A percentile compares a stretch with the other conserved stretches of the same genome.
Evolutionary conservation across 2,888 invertebrate species (phyloP).

Genomic region (Arrhopalites spinosus): DNA sequence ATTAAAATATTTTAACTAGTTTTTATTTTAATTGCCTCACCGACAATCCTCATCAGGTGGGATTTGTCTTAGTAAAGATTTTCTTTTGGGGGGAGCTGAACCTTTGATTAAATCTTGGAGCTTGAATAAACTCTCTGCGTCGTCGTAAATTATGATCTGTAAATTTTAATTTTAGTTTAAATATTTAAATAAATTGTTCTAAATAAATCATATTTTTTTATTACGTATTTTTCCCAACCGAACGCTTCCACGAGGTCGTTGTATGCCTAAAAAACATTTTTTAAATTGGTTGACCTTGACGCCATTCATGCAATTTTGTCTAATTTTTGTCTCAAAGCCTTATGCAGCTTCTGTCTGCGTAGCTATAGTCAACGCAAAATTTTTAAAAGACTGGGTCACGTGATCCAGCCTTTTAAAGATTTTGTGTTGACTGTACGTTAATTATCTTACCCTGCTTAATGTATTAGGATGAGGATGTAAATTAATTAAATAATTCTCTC

Average conservation of each 20-base stretch:
- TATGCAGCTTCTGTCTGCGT: too few relatives aligned
- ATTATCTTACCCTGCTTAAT: conserved; percentile 72
- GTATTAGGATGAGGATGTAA: conserved; percentile 89
- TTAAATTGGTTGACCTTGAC: background rate
- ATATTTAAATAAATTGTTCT: too few relatives aligned
- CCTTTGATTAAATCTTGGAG: conserved; percentile 86
- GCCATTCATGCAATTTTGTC: too few relatives aligned
- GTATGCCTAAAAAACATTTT: conserved; percentile 71
- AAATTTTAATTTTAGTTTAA: too few relatives aligned
- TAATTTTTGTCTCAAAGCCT: too few relatives aligned
- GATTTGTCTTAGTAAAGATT: conserved; percentile 75
- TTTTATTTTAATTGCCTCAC: too few relatives aligned
- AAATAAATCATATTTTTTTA: too few relatives aligned
- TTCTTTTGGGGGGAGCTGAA: conserved; percentile 79
- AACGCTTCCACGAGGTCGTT: conserved; percentile 85
- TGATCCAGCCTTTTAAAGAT: too few relatives aligned
- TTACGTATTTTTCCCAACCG: conserved; percentile 93
- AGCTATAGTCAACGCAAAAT: too few relatives aligned
- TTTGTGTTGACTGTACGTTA: too few relatives aligned
- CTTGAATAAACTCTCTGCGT: conserved; percentile 86
- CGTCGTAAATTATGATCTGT: conserved; percentile 78
- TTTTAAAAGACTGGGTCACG: too few relatives aligned
- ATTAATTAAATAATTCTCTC: conserved; percentile 78
- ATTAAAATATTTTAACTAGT: background rate
- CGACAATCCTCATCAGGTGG: conserved; percentile 83